Evolutionary conservation across 2,888 invertebrate species (phyloP), one percentile per base, ranked within the genome.

Genomic region (Scotopteryx bipunctaria): DNA sequence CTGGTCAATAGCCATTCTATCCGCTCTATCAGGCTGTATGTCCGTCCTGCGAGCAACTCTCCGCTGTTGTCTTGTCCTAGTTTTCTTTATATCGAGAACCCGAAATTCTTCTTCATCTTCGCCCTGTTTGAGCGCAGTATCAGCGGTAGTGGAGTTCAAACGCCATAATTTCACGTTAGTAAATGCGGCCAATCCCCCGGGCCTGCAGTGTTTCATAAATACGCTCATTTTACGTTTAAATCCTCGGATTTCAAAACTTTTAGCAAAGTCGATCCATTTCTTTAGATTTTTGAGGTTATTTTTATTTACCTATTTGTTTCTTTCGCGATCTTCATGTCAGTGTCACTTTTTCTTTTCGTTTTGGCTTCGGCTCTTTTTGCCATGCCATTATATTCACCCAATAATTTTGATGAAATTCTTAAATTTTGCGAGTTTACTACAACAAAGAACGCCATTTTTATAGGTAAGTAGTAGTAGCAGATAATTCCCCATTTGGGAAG

Each of bases 81-180:
- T 87, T 63, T 88, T 86, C 58, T 82, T 72, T 59, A 92, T 85
- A 76, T 91, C 91, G 1, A 92, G 73, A 1, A 92, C 91, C 33
- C 92, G 69, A 62, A 92, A 92, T 41, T 91, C 91, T 48, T 91
- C 91, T 5, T 86, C 91, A 0, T 81, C 83, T 0, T 81, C 73
- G 14, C 57, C 66, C 38, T 76, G 75, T 63, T 76, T 81, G 19
- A 67, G 56, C n/a, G 71, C 65, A 23, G 63, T 70, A 44, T 84
- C 83, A 0, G 79, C 70, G 3, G 69, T 76, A 0, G 83, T 83
- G 0, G 89, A 86, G 46, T 76, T 79, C 2, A 72, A 63, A n/a
- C 89, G 85, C 87, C 88, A 89, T 69, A 83, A 56, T 61, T 78
- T 83, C 1, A 66, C 50, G 42, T 81, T 84, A 23, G 78, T 78